phyloP scores from a whole-genome alignment of 2,888 invertebrate species.

The Hypolimnas misippus region DNA sequence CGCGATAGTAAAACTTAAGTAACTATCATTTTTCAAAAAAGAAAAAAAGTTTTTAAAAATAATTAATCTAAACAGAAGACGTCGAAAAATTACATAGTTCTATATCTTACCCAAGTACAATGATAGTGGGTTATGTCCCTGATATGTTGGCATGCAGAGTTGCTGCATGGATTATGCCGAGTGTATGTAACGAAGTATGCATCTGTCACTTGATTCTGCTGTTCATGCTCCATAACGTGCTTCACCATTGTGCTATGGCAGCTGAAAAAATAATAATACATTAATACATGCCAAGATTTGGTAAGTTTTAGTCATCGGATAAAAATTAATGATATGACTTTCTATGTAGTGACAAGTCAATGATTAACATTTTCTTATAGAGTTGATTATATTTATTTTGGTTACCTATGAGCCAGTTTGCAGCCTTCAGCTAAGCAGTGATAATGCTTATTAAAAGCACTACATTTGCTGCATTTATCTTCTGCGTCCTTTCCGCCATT shows the following conservation, averaged over 20 bases:
- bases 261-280: constrained; percentile 56
- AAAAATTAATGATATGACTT: no score
- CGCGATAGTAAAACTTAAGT: no score
- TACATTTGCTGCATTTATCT: constrained; percentile 81
- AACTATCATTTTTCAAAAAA: no score
- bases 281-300: not conserved
- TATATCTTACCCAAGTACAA: constrained; percentile 92
- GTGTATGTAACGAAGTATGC: constrained; percentile 88
- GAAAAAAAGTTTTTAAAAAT: no score
- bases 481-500: constrained; percentile 80
- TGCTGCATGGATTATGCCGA: constrained; percentile 86
- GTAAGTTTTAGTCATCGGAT: no score
- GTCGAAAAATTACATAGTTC: no score
- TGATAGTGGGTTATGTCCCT: constrained; percentile 93
- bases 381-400: constrained; percentile 22
- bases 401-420: constrained; percentile 88
- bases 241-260: constrained; percentile 90
- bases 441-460: constrained; percentile 91
- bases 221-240: constrained; percentile 94
- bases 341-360: not conserved
- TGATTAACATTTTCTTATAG: not conserved
- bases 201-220: constrained; percentile 93
- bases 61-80: no score
- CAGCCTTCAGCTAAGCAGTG: constrained; percentile 93
- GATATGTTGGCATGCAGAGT: constrained; percentile 88